Evolutionary conservation across 2,797 vertebrate species (phyloP), one percentile per base, ranked within the genome.

Genomic region (Gymnoscopelus braueri): DNA sequence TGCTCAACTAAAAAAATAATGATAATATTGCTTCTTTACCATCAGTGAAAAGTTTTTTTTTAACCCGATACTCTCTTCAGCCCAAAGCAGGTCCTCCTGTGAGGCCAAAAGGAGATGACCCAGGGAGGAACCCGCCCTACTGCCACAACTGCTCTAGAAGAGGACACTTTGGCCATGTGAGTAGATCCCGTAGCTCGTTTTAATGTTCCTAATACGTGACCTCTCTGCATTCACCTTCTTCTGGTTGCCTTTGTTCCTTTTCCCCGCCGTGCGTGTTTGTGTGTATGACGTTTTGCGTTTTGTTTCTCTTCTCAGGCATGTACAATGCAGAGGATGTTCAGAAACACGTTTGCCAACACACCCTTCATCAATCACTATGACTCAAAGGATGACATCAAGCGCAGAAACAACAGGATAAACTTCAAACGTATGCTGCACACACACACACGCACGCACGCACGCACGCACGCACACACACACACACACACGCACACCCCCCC

Each of bases 291-390:
- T 19, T 5, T 24, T 65, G n/a, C 12, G 4, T 68, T 64, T 77
- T 87, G 47, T 91, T 77, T 90, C 39, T 44, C 8, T 72, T 86
- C 85, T 63, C 90, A 98, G 97, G 92, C 92, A 15, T 98, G 97
- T 82, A 75, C 71, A 4, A 87, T 87, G 54, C 93, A 66, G 75
- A 89, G 94, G 67, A 97, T 97, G 96, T 95, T 93, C 64, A 95
- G 85, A 6, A 92, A 92, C 32, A 89, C 84, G 2, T 95, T 91
- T 84, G 94, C 95, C 67, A 77, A 76, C n/a, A 91, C 86, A 60
- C 95, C 96, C 0, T 95, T 95, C 53, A 75, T 97, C 83, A 93
- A 74, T 78, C 84, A 87, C 81, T 99, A 99, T 0, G 97, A 98
- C 70, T 88, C 78, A 0, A 72, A 75, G n/a, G 35, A 80, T 0